phyloP scores from a whole-genome alignment of 2,888 invertebrate species.

The Leptinotarsa tumamoca region DNA sequence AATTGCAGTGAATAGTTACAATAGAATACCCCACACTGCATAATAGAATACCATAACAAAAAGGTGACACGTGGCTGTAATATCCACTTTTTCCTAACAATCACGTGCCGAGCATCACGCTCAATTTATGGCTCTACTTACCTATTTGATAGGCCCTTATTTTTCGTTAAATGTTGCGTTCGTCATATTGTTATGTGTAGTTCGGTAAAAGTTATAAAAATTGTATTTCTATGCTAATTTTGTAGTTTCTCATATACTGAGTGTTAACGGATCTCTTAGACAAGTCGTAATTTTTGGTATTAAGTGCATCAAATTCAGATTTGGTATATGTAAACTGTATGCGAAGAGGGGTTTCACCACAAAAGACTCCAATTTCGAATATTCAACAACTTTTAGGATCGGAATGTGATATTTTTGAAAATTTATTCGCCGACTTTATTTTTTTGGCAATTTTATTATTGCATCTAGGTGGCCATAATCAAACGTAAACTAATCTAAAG shows the following conservation, averaged over 20 bases:
- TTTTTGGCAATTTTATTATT: too few relatives aligned
- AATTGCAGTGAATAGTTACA: conserved; percentile 48
- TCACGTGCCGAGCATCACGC: conserved; percentile 56
- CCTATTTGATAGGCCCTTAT: conserved; percentile 53
- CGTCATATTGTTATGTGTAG: conserved; percentile 39
- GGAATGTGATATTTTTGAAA: too few relatives aligned
- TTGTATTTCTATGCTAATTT: conserved; percentile 36
- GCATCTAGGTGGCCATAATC: too few relatives aligned
- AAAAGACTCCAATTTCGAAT: too few relatives aligned
- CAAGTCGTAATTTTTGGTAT: too few relatives aligned
- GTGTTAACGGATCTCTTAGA: not conserved
- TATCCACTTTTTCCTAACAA: conserved; percentile 57
- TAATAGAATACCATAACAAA: conserved; percentile 57
- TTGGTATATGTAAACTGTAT: too few relatives aligned
- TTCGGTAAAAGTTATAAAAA: conserved; percentile 21
- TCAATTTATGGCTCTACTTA: conserved; percentile 56
- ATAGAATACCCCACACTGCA: conserved; percentile 46
- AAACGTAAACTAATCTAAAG: too few relatives aligned
- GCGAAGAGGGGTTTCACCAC: too few relatives aligned
- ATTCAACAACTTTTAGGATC: too few relatives aligned
- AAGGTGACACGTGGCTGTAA: conserved; percentile 54
- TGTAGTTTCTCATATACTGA: not conserved
- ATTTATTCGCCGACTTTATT: too few relatives aligned
- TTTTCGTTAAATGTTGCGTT: conserved; percentile 43
- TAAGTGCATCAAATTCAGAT: too few relatives aligned